Percentiles rank a stretch among this genome's conserved stretches.
phyloP scores from a whole-genome alignment of 2,797 vertebrate species.

The Dermochelys coriacea region DNA sequence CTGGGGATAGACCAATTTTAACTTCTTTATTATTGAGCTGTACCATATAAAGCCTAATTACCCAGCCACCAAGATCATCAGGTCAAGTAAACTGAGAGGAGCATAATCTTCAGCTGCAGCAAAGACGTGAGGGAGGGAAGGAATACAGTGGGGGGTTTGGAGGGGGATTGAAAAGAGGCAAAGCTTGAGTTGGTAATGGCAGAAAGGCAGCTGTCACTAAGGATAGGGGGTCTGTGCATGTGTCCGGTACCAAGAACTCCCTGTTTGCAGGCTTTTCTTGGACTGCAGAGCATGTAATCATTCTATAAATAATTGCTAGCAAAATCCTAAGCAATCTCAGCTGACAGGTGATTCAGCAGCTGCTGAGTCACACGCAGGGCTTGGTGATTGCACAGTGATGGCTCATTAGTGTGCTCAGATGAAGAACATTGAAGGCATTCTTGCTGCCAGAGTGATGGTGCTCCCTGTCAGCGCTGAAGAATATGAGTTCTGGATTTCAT shows the following conservation, averaged over 20 bases:
- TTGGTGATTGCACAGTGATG: neutral
- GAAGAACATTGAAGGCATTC: neutral
- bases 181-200: neutral
- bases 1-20: neutral
- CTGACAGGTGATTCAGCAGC: neutral
- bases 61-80: neutral
- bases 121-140: neutral
- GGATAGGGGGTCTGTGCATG: neutral
- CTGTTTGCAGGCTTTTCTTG: neutral
- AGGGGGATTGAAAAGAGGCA: neutral
- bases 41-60: neutral
- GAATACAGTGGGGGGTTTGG: neutral
- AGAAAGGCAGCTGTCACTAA: neutral
- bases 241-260: neutral
- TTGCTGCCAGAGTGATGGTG: neutral
- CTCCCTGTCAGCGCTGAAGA: neutral
- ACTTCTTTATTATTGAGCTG: neutral
- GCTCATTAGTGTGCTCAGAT: neutral
- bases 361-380: neutral
- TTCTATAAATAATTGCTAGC: neutral
- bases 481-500: neutral
- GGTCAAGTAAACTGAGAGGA: neutral
- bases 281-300: neutral
- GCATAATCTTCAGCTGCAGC: neutral
- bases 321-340: neutral